Percentiles rank a stretch among this genome's conserved stretches.
Evolutionary conservation across 2,888 invertebrate species (phyloP).

Genomic region (Aelia acuminata): DNA sequence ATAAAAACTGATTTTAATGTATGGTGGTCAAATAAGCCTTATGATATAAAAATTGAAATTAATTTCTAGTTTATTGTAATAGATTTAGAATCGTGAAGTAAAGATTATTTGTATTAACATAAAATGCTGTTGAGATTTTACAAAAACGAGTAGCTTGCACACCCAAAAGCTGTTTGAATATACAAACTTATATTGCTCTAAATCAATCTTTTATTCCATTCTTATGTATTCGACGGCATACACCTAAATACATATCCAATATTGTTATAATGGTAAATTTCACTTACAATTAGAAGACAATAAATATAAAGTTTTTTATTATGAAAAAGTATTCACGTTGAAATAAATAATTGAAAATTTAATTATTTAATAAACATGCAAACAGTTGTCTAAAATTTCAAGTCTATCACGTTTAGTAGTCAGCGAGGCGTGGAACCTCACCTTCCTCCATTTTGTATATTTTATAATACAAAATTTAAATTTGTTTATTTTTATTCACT

Average conservation of each 20-base stretch:
- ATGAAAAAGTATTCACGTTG: constrained; percentile 50
- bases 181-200: constrained; percentile 39
- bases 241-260: constrained; percentile 44
- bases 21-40: constrained; percentile 19
- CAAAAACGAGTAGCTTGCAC: constrained; percentile 33
- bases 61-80: constrained; percentile 27
- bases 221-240: constrained; percentile 25
- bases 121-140: constrained; percentile 10
- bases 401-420: constrained; percentile 52
- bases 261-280: constrained; percentile 46
- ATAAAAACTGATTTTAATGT: constrained; percentile 29
- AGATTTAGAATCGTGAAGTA: constrained; percentile 1
- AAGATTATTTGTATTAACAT: constrained; percentile 23
- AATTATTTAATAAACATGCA: constrained; percentile 56
- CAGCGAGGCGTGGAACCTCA: not conserved
- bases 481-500: constrained; percentile 50
- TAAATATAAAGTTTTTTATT: constrained; percentile 50
- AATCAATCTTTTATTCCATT: constrained; percentile 38
- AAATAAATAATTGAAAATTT: constrained; percentile 48
- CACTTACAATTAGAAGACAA: constrained; percentile 48
- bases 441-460: constrained; percentile 10
- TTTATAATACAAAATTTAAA: constrained; percentile 42
- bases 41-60: constrained; percentile 25
- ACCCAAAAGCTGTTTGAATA: constrained; percentile 42
- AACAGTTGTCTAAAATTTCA: constrained; percentile 55